phyloP scores from a whole-genome alignment of 2,888 invertebrate species.

The Opisthograptis luteolata region DNA sequence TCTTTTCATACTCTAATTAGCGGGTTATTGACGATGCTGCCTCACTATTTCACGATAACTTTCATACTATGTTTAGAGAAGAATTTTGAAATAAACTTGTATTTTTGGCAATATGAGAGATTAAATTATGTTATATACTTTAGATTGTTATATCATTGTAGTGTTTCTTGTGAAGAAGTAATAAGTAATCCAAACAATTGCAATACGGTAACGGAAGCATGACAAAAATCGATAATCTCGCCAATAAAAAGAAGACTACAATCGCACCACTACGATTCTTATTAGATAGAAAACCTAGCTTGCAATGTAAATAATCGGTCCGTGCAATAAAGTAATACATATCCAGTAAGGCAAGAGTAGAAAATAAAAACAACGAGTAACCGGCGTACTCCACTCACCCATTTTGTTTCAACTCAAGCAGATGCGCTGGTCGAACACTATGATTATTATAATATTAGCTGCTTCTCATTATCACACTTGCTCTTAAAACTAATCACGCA shows the following conservation, averaged over 20 bases:
- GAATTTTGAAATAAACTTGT: not conserved
- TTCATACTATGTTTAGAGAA: not conserved
- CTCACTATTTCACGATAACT: not conserved
- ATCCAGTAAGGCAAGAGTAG: not conserved
- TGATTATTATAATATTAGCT: constrained; percentile 46
- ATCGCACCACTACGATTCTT: constrained; percentile 38
- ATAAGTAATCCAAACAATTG: constrained; percentile 34
- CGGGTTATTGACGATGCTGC: constrained; percentile 20
- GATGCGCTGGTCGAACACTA: constrained; percentile 43
- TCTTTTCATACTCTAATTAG: constrained; percentile 19
- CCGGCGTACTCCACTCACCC: constrained; percentile 79
- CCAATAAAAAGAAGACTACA: constrained; percentile 57
- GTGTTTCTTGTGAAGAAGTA: not conserved
- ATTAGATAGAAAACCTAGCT: constrained; percentile 37
- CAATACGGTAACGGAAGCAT: constrained; percentile 50
- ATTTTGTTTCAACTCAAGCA: constrained; percentile 58
- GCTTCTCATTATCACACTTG: constrained; percentile 62
- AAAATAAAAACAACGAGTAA: constrained; percentile 46
- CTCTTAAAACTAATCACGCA: constrained; percentile 48
- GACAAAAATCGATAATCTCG: constrained; percentile 75
- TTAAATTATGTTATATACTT: not conserved
- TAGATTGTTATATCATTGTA: not conserved
- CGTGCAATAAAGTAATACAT: constrained; percentile 9
- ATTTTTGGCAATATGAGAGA: too few species aligned
- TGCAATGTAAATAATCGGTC: constrained; percentile 5